These are phyloP conservation scores for Littorina saxatilis DNA, from an alignment of 1,140 invertebrate species.

Conservation along the genomic window DNA sequence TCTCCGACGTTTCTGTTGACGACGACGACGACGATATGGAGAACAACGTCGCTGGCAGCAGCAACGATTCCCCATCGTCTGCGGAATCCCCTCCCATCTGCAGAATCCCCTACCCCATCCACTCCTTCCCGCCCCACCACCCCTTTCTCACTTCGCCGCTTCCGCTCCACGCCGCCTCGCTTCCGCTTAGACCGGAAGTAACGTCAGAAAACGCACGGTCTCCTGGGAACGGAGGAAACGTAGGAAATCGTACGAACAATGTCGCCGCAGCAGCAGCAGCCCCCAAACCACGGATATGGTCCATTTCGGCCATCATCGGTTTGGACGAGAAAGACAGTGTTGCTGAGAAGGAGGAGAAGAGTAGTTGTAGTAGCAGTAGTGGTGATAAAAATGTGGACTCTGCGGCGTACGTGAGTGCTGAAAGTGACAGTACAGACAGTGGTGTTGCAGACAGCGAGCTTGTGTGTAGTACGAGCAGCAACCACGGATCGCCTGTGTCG, in stretches of 20 bases:
- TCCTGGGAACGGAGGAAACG: background rate
- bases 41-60: no score
- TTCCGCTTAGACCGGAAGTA: background rate
- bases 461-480: no score
- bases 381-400: no score
- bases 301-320: conserved; percentile 32
- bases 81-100: no score
- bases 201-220: background rate
- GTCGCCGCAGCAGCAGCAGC: background rate
- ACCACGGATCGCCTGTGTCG: no score
- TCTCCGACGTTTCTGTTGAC: conserved; percentile 19
- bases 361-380: no score
- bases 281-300: conserved; percentile 23
- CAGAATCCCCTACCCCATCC: background rate
- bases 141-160: background rate
- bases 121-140: background rate
- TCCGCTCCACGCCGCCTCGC: background rate
- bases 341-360: background rate
- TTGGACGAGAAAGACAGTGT: background rate
- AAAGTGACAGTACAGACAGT: no score
- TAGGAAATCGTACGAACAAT: background rate
- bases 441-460: no score
- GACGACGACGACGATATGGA: conserved; percentile 17
- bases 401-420: no score
- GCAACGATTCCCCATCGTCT: no score